These are phyloP conservation scores for Rhinophrynus dorsalis DNA, from an alignment of 2,797 vertebrate genomes.

Conservation along the genomic window DNA sequence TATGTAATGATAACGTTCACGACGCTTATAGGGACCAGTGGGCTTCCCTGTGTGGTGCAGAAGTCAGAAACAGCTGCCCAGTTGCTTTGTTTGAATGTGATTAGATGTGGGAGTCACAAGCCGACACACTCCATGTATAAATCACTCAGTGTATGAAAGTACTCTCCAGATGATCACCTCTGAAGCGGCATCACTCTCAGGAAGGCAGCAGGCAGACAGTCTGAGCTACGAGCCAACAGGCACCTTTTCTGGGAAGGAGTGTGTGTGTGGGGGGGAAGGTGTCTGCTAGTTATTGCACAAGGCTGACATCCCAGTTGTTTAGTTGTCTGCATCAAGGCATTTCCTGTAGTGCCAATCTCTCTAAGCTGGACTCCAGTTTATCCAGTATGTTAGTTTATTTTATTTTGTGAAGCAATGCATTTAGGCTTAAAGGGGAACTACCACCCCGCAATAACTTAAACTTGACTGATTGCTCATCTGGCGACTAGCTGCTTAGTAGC, in stretches of 20 bases:
- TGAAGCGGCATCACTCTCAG: conserved; percentile 44
- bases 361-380: not conserved
- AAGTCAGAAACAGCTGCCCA: not conserved
- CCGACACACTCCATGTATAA: conserved; percentile 2
- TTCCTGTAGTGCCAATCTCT: not conserved
- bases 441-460: too few species aligned
- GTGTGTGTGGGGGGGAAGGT: conserved; percentile 30
- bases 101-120: conserved; percentile 8
- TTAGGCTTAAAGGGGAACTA: too few species aligned
- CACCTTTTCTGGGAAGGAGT: conserved; percentile 46
- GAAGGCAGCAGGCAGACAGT: conserved; percentile 58
- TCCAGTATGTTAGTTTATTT: too few species aligned
- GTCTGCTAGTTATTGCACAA: conserved; percentile 10
- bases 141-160: conserved; percentile 53
- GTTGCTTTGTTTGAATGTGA: not conserved
- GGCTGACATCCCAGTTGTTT: conserved; percentile 14
- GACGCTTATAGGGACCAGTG: too few species aligned
- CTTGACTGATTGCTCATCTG: too few species aligned
- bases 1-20: too few species aligned
- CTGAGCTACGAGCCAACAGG: conserved; percentile 52
- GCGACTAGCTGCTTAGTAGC: too few species aligned
- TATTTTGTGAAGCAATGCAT: too few species aligned
- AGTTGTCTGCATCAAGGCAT: not conserved
- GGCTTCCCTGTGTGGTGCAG: not conserved
- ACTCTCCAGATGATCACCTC: conserved; percentile 40